These are phyloP conservation scores for Xylophagus ater DNA, from an alignment of 2,888 invertebrate genomes.

Conservation along the genomic window DNA sequence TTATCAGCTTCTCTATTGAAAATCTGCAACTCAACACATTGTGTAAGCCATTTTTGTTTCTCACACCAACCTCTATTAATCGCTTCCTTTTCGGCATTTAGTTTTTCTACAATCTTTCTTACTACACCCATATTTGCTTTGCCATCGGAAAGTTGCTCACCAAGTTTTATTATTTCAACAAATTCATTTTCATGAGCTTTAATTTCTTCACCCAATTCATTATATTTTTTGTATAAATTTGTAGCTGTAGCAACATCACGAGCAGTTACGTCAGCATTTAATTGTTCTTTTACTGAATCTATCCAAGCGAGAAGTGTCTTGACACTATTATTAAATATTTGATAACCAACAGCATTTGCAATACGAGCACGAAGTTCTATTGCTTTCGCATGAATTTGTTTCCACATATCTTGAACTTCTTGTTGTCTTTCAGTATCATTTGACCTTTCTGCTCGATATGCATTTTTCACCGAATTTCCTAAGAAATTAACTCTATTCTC, in stretches of 20 bases:
- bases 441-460: slow-evolving; percentile 80
- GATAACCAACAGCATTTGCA: slow-evolving; percentile 90
- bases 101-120: slow-evolving; percentile 56
- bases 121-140: slow-evolving; percentile 70
- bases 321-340: slow-evolving; percentile 61
- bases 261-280: slow-evolving; percentile 68
- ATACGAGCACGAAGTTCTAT: slow-evolving; percentile 69
- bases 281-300: slow-evolving; percentile 62
- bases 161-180: slow-evolving; percentile 68
- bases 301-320: slow-evolving; percentile 76
- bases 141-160: slow-evolving; percentile 58
- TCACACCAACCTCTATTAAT: slow-evolving; percentile 72
- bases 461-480: slow-evolving; percentile 79
- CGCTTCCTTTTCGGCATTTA: slow-evolving; percentile 64
- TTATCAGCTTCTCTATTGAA: slow-evolving; percentile 96
- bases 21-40: slow-evolving; percentile 78
- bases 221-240: slow-evolving; percentile 75
- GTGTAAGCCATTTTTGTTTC: slow-evolving; percentile 75
- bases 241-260: slow-evolving; percentile 91
- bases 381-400: slow-evolving; percentile 75
- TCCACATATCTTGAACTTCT: slow-evolving; percentile 82
- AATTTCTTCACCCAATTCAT: slow-evolving; percentile 83
- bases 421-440: slow-evolving; percentile 76
- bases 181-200: slow-evolving; percentile 82
- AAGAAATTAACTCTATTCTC: slow-evolving; percentile 77